Base-by-base conservation (phyloP, 1,140 invertebrate species). In the Drosophila oshimai region DNA sequence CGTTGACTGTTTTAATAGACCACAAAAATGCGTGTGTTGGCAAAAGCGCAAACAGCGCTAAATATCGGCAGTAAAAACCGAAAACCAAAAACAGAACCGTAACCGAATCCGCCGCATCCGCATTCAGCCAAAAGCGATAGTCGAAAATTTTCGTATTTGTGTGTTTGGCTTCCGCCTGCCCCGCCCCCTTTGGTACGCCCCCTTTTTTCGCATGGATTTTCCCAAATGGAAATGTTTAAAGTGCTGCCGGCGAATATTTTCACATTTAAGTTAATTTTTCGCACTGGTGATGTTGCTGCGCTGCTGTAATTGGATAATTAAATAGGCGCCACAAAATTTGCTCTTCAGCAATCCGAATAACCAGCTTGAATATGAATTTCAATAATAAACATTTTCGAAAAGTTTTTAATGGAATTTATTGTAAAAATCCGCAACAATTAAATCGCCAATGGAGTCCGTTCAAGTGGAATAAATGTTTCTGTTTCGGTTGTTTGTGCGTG, bases 231-330 rank as follows among this genome's bases (percentile, higher is more conserved):
- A 67, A 50, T 51, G 34, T 37, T 72, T 51, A 72, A 79, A 80
- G 50, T 44, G 62, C 54, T 33, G 33, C 29, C 69, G 44, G 44
- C 20, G 58, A 61, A 74, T 57, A 65, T 76, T 80, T 80, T 61
- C 34, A 39, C 58, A 54, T 86, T 78, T 34, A 53, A 69, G 46
- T 73, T 55, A 64, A 65, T 87, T 86, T 81, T 42, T 57, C 71
- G 58, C 69, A 60, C 33, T 60, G 31, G 41, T 15, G 20, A 24
- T 70, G 39, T 34, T 41, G 61, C 24, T 26, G 24, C 41, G 61
- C 24, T 26, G 24, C 41, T 53, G 58, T 84, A 84, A 84, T 84
- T 84, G 80, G 79, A 84, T 84, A 86, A 84, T 84, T 84, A 78
- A 84, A 84, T 84, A 71, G 79, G 64, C 79, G 70, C 58, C 47